A percentile compares a stretch with the other conserved stretches of the same genome.
These are phyloP conservation scores for Crossocerus cetratus DNA, from an alignment of 2,888 invertebrate species.

Conservation along the genomic window DNA sequence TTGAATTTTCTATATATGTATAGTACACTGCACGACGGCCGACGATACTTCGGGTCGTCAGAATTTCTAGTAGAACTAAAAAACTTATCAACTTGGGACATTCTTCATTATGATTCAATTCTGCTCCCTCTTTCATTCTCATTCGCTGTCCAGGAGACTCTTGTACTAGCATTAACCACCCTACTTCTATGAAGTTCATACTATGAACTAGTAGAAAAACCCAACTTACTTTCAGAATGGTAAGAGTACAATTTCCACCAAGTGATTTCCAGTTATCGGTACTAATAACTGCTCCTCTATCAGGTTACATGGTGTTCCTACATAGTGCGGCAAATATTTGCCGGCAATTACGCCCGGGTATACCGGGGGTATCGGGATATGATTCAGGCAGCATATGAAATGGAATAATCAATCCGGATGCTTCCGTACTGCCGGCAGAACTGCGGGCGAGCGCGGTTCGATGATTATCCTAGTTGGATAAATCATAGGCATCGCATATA, in stretches of 20 bases:
- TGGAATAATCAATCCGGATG: slow-evolving; percentile 48
- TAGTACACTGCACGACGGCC: too few relatives aligned
- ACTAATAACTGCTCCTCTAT: slow-evolving; percentile 32
- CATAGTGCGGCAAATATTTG: slow-evolving; percentile 49
- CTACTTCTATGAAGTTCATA: too few relatives aligned
- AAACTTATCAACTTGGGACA: too few relatives aligned
- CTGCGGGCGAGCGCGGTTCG: slow-evolving; percentile 15
- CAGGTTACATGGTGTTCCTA: slow-evolving; percentile 31
- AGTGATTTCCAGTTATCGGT: slow-evolving; percentile 23
- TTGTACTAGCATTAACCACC: too few relatives aligned
- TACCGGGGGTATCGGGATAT: slow-evolving; percentile 38
- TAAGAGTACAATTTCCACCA: slow-evolving; percentile 6
- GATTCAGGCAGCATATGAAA: slow-evolving; percentile 41
- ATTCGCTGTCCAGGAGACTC: too few relatives aligned
- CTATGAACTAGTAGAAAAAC: too few relatives aligned
- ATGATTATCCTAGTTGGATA: slow-evolving; percentile 39
- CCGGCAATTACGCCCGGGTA: slow-evolving; percentile 43
- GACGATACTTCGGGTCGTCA: too few relatives aligned
- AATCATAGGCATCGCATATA: slow-evolving; percentile 23
- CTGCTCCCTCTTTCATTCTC: too few relatives aligned
- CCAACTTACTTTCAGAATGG: slow-evolving; percentile 2
- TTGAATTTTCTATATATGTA: too few relatives aligned
- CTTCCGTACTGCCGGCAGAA: slow-evolving; percentile 4
- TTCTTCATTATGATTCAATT: too few relatives aligned
- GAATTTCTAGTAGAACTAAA: too few relatives aligned